A percentile compares a stretch with the other conserved stretches of the same genome.
phyloP scores from a whole-genome alignment of 2,797 vertebrate species.

The Chiroxiphia lanceolata region DNA sequence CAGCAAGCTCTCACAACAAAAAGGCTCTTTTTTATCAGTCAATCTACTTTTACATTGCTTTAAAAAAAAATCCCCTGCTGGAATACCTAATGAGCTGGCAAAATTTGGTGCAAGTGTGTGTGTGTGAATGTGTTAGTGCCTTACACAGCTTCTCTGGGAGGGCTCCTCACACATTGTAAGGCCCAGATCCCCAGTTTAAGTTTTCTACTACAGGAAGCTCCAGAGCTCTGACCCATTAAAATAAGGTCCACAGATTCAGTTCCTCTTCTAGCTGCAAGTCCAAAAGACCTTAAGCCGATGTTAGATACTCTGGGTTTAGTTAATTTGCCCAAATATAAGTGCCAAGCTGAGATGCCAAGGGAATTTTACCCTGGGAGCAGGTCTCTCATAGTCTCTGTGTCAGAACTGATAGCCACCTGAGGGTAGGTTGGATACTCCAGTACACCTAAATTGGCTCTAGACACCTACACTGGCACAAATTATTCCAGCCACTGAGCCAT shows the following conservation, averaged over 20 bases:
- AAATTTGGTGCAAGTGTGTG: background rate
- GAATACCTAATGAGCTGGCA: background rate
- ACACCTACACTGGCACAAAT: background rate
- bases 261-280: background rate
- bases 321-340: background rate
- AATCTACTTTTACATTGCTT: background rate
- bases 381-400: background rate
- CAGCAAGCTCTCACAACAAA: constrained; percentile 44
- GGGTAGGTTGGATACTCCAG: background rate
- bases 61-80: background rate
- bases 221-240: background rate
- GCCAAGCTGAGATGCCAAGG: background rate
- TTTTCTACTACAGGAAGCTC: background rate
- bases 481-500: background rate
- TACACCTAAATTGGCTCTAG: background rate
- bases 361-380: background rate
- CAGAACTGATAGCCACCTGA: background rate
- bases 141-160: background rate
- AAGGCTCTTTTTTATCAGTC: constrained; percentile 18
- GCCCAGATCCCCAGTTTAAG: background rate
- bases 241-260: background rate
- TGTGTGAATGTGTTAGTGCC: background rate
- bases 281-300: background rate
- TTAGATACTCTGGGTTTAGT: background rate
- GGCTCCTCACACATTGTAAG: background rate